Conservation (phyloP, 2,113 vertebrate species). For the Pseudolaguvia tuberculata region DNA sequence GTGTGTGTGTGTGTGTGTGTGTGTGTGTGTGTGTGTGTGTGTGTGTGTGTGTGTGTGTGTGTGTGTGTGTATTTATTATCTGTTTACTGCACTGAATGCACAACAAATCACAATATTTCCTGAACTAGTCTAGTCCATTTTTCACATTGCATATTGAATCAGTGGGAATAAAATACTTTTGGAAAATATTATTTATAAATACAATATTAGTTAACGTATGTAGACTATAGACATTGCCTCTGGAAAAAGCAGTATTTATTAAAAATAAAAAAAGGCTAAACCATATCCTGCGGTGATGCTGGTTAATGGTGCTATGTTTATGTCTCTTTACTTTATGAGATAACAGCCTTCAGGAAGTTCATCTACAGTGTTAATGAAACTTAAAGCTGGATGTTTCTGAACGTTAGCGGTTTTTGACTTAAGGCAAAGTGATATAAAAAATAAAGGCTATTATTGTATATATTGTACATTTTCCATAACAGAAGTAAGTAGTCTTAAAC, state of each 20-base stretch:
- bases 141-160: too few species aligned
- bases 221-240: not conserved
- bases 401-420: not conserved
- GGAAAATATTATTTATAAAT: not conserved
- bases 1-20: too few species aligned
- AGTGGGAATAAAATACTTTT: not conserved
- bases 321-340: not conserved
- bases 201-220: not conserved
- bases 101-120: not conserved
- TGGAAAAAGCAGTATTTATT: not conserved
- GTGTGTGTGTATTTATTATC: too few species aligned
- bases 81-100: too few species aligned
- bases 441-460: too few species aligned
- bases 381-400: not conserved
- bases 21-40: too few species aligned
- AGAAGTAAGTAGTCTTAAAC: too few species aligned
- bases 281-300: not conserved
- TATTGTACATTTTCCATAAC: too few species aligned
- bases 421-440: too few species aligned
- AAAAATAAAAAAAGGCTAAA: not conserved
- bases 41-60: too few species aligned
- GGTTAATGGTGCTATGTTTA: slow-evolving; percentile 10
- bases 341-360: not conserved
- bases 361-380: not conserved
- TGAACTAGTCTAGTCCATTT: not conserved